phyloP scores from a whole-genome alignment of 2,797 vertebrate genomes.

The Gymnopithys bicolor region DNA sequence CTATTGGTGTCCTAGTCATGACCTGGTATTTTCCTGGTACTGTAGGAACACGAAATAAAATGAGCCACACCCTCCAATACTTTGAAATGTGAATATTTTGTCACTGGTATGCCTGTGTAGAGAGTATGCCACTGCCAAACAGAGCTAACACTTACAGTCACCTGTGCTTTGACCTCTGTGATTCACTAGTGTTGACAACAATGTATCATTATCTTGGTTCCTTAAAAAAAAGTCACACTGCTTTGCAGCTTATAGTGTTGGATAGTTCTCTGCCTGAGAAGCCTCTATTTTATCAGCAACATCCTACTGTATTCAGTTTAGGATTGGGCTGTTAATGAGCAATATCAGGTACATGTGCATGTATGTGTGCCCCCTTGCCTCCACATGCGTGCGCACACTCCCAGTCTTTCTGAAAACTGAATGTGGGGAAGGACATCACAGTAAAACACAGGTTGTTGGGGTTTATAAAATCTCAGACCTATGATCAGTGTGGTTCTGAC shows the following conservation, averaged over 20 bases:
- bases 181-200: neutral
- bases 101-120: neutral
- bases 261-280: neutral
- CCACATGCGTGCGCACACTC: fast-evolving
- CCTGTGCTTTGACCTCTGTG: neutral
- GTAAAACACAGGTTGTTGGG: neutral
- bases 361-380: no score
- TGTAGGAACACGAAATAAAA: neutral
- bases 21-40: neutral
- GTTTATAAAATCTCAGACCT: neutral
- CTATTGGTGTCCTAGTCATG: neutral
- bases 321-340: neutral
- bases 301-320: neutral
- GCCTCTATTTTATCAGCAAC: neutral
- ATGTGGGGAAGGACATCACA: neutral
- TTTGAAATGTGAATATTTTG: neutral
- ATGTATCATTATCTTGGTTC: neutral
- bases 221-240: neutral
- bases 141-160: neutral
- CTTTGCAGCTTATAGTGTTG: neutral
- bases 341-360: fast-evolving
- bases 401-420: neutral
- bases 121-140: neutral
- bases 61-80: neutral
- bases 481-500: neutral